These are phyloP conservation scores for Syngnathus typhle DNA, from an alignment of 2,113 vertebrate species.

Conservation along the genomic window DNA sequence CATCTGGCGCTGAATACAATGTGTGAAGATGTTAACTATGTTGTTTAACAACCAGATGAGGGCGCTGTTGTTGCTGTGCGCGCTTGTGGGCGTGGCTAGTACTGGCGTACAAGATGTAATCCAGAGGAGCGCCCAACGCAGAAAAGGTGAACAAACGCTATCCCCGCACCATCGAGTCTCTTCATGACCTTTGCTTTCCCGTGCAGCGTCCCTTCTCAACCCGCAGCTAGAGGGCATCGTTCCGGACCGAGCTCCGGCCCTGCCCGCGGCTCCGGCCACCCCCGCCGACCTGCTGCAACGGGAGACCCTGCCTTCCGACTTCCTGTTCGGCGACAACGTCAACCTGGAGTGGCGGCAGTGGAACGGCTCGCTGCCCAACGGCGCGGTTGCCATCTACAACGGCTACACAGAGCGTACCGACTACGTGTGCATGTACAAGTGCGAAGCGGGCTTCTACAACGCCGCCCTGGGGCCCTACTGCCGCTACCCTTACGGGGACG, in stretches of 20 bases:
- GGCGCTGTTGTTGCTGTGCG: conserved; percentile 33
- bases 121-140: conserved; percentile 30
- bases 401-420: conserved; percentile 64
- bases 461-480: conserved; percentile 66
- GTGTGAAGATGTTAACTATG: neutral
- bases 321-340: conserved; percentile 59
- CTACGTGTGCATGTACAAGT: conserved; percentile 67
- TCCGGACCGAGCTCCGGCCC: conserved; percentile 23
- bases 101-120: conserved; percentile 41
- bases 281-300: conserved; percentile 44
- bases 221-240: conserved; percentile 48
- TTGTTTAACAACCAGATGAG: conserved; percentile 39
- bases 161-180: neutral
- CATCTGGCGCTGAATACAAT: no score
- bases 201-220: conserved; percentile 54
- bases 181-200: neutral
- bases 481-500: conserved; percentile 64
- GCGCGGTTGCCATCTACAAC: conserved; percentile 68
- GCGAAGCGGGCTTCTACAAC: conserved; percentile 69
- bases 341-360: conserved; percentile 69
- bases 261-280: conserved; percentile 22
- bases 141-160: conserved; percentile 13
- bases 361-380: conserved; percentile 53
- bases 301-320: conserved; percentile 22
- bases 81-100: conserved; percentile 38